phyloP scores from a whole-genome alignment of 2,888 invertebrate genomes.

The Caenorhabditis sp. region DNA sequence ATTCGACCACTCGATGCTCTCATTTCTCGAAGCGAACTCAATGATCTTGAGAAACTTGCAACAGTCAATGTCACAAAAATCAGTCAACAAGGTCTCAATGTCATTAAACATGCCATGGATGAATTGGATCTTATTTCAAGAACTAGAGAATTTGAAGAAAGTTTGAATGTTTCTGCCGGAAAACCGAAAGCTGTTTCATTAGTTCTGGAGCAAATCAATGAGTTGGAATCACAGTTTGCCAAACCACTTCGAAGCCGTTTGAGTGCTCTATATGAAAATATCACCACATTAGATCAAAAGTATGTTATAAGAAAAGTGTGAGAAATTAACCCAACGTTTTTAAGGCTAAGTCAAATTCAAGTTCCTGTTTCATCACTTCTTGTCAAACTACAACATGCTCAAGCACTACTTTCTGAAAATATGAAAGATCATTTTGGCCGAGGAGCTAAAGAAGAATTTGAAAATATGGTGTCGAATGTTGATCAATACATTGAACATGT shows the following conservation, averaged over 20 bases:
- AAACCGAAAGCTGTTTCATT: slow-evolving; percentile 50
- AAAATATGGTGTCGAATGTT: slow-evolving; percentile 41
- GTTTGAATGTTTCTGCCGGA: slow-evolving; percentile 40
- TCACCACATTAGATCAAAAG: slow-evolving; percentile 47
- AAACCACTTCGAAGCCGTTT: slow-evolving; percentile 45
- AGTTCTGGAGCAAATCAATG: slow-evolving; percentile 53
- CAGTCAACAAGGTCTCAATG: slow-evolving; percentile 40
- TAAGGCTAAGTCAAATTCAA: slow-evolving; percentile 49
- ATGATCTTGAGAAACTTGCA: slow-evolving; percentile 43
- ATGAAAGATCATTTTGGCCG: slow-evolving; percentile 53
- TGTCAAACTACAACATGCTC: slow-evolving; percentile 58
- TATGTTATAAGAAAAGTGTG: slow-evolving; percentile 12
- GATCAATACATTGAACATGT: slow-evolving; percentile 54
- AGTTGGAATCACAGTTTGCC: slow-evolving; percentile 48
- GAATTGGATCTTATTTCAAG: slow-evolving; percentile 49
- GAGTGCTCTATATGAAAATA: slow-evolving; percentile 40
- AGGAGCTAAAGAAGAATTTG: slow-evolving; percentile 54
- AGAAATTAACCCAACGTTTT: background rate
- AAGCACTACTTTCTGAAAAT: slow-evolving; percentile 54
- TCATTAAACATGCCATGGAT: slow-evolving; percentile 46
- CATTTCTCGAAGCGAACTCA: slow-evolving; percentile 34
- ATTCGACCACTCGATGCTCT: slow-evolving; percentile 35
- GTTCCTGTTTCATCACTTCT: slow-evolving; percentile 54
- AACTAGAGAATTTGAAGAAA: slow-evolving; percentile 46
- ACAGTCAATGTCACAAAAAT: slow-evolving; percentile 51